Conservation (phyloP, 2,797 vertebrate genomes). For the Artibeus jamaicensis region DNA sequence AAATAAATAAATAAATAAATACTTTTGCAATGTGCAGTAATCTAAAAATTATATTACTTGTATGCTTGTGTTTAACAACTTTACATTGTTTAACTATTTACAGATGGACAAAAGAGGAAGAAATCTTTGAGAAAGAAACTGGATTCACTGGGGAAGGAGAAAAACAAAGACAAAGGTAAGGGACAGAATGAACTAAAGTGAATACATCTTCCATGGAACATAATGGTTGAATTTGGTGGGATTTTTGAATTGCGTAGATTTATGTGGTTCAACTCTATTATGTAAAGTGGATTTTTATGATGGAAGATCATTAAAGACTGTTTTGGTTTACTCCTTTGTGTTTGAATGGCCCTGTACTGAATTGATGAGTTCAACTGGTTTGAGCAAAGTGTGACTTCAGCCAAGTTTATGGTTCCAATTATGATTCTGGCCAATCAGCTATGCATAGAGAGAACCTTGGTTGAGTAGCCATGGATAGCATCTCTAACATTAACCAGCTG, state of each 20-base stretch:
- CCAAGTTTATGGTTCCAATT: constrained; percentile 70
- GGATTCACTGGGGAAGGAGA: constrained; percentile 97
- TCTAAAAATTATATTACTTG: not conserved
- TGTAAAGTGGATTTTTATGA: constrained; percentile 37
- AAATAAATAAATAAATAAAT: no score
- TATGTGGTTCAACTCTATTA: constrained; percentile 45
- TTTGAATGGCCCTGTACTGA: constrained; percentile 48
- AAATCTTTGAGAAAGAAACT: constrained; percentile 96
- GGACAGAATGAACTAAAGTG: constrained; percentile 6
- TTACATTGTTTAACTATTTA: constrained; percentile 63
- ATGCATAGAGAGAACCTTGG: constrained; percentile 15
- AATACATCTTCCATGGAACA: constrained; percentile 12
- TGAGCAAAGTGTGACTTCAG: constrained; percentile 12
- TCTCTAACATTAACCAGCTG: constrained; percentile 71
- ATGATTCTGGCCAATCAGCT: constrained; percentile 52
- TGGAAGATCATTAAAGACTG: constrained; percentile 39
- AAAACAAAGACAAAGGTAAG: constrained; percentile 94
- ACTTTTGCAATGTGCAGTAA: not conserved
- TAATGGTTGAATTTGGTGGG: constrained; percentile 54
- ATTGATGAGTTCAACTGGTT: constrained; percentile 62
- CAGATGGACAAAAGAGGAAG: constrained; percentile 97
- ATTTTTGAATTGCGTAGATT: constrained; percentile 25
- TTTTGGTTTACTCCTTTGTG: constrained; percentile 49
- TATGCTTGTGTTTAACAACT: constrained; percentile 41
- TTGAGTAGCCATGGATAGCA: constrained; percentile 53